phyloP scores from a whole-genome alignment of 2,113 vertebrate genomes.

The Aplodontia rufa region DNA sequence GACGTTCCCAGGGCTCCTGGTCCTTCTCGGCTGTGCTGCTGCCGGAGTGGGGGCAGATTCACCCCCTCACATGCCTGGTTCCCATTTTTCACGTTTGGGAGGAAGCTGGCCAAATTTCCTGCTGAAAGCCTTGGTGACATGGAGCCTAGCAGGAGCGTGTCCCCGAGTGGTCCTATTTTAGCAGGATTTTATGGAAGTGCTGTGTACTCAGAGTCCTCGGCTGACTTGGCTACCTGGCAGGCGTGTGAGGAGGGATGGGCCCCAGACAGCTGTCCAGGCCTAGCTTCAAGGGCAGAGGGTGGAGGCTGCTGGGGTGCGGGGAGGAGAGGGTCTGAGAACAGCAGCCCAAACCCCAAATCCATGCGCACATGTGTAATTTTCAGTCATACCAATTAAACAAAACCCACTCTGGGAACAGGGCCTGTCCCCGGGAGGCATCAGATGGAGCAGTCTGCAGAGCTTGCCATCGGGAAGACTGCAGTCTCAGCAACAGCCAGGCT shows the following conservation, averaged over 20 bases:
- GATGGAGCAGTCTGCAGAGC: no score
- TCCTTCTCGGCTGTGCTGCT: no score
- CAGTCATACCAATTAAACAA: background rate
- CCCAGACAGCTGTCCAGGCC: background rate
- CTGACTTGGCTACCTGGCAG: background rate
- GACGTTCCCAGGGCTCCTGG: no score
- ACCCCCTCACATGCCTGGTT: background rate
- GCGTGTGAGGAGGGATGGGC: background rate
- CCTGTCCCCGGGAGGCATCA: rapidly evolving
- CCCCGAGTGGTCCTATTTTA: slow-evolving; percentile 4
- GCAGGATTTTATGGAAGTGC: background rate
- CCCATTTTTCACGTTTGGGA: slow-evolving; percentile 42
- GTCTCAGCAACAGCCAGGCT: background rate
- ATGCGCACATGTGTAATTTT: rapidly evolving
- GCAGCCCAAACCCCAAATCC: background rate
- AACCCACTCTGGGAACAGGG: background rate
- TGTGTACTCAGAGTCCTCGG: background rate
- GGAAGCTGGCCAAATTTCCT: slow-evolving; percentile 36
- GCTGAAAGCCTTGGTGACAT: slow-evolving; percentile 22
- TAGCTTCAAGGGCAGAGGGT: background rate
- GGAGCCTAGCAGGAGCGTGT: background rate
- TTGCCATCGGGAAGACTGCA: background rate
- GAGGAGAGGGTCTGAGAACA: background rate
- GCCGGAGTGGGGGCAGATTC: background rate
- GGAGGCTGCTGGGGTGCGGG: rapidly evolving